A percentile compares a stretch with the other conserved stretches of the same genome.
phyloP scores from a whole-genome alignment of 2,888 invertebrate species.

The Leucophenga maculata region DNA sequence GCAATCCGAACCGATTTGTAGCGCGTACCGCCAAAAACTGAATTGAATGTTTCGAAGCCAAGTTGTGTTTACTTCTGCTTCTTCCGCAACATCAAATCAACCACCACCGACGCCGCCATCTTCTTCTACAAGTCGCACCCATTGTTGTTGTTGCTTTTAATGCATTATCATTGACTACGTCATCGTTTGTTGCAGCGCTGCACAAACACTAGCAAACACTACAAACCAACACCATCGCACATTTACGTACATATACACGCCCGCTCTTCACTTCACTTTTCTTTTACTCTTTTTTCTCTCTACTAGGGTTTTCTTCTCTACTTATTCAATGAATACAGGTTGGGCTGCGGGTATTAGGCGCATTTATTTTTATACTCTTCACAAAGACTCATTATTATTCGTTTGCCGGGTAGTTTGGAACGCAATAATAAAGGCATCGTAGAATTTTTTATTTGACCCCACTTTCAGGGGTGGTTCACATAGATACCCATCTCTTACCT shows the following conservation, averaged over 20 bases:
- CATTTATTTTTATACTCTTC: not conserved
- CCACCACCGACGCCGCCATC: slow-evolving; percentile 23
- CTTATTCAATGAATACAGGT: not conserved
- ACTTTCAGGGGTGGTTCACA: too few relatives aligned
- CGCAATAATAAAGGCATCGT: too few relatives aligned
- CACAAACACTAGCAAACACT: not conserved
- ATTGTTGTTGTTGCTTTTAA: not conserved
- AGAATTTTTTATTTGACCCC: too few relatives aligned
- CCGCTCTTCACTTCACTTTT: not conserved
- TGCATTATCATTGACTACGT: slow-evolving; percentile 15
- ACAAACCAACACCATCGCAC: not conserved
- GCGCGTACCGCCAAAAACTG: slow-evolving; percentile 70
- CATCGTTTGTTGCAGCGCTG: slow-evolving; percentile 3
- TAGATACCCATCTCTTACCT: too few relatives aligned
- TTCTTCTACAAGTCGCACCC: not conserved
- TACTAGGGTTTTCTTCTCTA: too few relatives aligned
- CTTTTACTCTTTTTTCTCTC: slow-evolving; percentile 4
- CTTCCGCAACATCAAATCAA: slow-evolving; percentile 39
- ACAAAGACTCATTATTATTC: too few relatives aligned
- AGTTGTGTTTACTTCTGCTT: slow-evolving; percentile 56
- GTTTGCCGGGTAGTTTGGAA: too few relatives aligned
- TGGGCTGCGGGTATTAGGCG: not conserved
- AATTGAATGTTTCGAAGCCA: slow-evolving; percentile 59
- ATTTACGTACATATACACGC: not conserved
- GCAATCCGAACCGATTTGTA: slow-evolving; percentile 47